Percentiles rank a stretch among this genome's conserved stretches.
phyloP scores from a whole-genome alignment of 2,888 invertebrate genomes.

The Drosophila anceps region DNA sequence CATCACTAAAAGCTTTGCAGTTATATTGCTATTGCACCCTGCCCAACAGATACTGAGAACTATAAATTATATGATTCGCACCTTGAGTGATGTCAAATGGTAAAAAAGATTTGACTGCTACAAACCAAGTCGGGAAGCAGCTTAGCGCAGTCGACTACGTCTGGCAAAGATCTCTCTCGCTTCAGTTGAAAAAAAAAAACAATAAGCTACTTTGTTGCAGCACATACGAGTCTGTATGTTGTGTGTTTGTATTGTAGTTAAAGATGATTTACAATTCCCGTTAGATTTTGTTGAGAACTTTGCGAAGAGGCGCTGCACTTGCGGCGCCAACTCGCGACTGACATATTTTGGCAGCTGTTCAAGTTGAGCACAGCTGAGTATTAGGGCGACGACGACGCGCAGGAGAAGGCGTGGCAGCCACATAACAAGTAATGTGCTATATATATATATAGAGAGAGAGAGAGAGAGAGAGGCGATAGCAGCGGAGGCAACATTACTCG shows the following conservation, averaged over 20 bases:
- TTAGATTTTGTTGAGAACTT: constrained; percentile 21
- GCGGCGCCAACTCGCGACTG: constrained; percentile 23
- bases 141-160: not conserved
- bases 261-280: constrained; percentile 19
- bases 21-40: not conserved
- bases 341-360: constrained; percentile 62
- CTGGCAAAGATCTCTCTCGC: not conserved
- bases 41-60: not conserved
- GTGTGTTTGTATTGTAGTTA: too few relatives aligned
- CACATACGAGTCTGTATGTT: too few relatives aligned
- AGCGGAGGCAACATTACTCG: constrained; percentile 2
- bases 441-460: constrained; percentile 17
- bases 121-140: not conserved
- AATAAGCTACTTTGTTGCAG: not conserved
- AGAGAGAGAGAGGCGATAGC: not conserved
- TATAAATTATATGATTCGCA: not conserved
- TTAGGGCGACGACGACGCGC: constrained; percentile 7
- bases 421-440: constrained; percentile 56
- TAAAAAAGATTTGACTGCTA: not conserved
- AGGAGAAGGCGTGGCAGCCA: not conserved
- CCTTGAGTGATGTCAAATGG: not conserved
- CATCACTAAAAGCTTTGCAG: not conserved
- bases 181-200: constrained; percentile 1
- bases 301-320: constrained; percentile 25
- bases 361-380: constrained; percentile 40